phyloP scores from a whole-genome alignment of 1,140 invertebrate genomes.

The Nebria ingens region DNA sequence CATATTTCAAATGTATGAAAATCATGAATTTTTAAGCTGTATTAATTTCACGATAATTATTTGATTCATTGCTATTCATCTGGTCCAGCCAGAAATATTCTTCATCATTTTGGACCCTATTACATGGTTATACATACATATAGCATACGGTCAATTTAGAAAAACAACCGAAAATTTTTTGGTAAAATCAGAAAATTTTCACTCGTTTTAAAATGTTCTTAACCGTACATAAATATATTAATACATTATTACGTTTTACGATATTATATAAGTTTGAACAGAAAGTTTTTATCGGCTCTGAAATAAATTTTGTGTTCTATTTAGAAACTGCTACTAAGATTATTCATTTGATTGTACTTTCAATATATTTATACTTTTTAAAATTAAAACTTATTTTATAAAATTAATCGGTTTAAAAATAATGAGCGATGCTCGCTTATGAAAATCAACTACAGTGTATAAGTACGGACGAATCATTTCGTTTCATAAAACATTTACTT shows the following conservation, averaged over 20 bases:
- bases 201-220: background rate
- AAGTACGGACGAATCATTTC: conserved; percentile 1
- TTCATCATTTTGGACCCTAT: background rate
- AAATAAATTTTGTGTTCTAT: background rate
- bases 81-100: conserved; percentile 5
- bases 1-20: background rate
- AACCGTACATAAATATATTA: background rate
- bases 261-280: background rate
- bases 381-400: too few species aligned
- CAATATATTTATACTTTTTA: too few species aligned
- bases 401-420: too few species aligned
- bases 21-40: background rate
- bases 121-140: conserved; percentile 1
- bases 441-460: background rate
- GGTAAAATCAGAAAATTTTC: background rate
- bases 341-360: background rate
- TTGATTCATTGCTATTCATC: background rate
- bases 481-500: background rate
- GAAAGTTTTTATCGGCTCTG: background rate
- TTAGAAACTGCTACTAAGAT: background rate
- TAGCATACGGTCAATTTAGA: background rate
- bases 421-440: too few species aligned
- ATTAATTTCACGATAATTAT: background rate
- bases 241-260: background rate
- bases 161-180: too few species aligned